phyloP scores from a whole-genome alignment of 2,888 invertebrate species.

The Nudaria mundana region DNA sequence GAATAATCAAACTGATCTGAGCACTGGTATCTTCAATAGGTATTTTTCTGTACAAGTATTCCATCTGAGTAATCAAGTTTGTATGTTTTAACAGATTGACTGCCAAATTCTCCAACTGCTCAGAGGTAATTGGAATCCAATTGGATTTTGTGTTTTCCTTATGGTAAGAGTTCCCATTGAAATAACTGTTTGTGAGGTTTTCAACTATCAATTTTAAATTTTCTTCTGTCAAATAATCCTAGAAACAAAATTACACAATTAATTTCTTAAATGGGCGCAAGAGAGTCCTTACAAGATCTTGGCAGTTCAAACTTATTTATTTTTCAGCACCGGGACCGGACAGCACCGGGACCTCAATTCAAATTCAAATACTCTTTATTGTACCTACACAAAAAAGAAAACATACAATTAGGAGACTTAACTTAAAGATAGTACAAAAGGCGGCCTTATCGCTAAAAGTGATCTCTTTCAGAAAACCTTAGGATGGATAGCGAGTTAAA shows the following conservation, averaged over 20 bases:
- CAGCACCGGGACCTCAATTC: too few species aligned
- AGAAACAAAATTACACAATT: conserved; percentile 10
- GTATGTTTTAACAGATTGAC: conserved; percentile 10
- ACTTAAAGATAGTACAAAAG: too few species aligned
- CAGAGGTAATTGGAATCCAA: too few species aligned
- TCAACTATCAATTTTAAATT: background rate
- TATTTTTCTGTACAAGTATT: conserved; percentile 19
- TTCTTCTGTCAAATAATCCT: conserved; percentile 13
- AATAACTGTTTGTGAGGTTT: background rate
- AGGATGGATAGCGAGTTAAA: too few species aligned
- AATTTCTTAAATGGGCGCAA: background rate
- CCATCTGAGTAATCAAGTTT: conserved; percentile 17
- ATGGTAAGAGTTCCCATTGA: background rate
- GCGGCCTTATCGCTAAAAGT: too few species aligned
- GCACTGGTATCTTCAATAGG: conserved; percentile 22
- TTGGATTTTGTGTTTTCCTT: background rate
- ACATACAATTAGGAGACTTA: too few species aligned
- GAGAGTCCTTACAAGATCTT: too few species aligned
- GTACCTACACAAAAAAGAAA: too few species aligned
- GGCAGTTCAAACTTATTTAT: background rate
- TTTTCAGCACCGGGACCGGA: background rate
- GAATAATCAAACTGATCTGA: conserved; percentile 20
- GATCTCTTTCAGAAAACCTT: too few species aligned
- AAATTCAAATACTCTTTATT: too few species aligned
- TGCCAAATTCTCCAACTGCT: conserved; percentile 8